These are phyloP conservation scores for Poecilia wingei DNA, from an alignment of 2,797 vertebrate species.

Conservation along the genomic window DNA sequence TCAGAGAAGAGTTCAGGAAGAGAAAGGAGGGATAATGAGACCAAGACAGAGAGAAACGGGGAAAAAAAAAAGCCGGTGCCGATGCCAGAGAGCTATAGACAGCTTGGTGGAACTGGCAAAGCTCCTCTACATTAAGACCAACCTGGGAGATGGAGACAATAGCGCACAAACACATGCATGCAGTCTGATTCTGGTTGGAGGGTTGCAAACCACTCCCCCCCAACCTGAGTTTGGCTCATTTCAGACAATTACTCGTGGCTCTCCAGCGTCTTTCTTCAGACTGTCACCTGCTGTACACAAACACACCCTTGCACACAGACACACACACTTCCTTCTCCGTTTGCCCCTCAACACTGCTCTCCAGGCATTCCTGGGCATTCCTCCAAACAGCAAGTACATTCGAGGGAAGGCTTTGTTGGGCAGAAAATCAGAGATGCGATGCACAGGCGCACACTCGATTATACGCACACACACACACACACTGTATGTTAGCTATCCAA, in stretches of 20 bases:
- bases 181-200: conserved; percentile 42
- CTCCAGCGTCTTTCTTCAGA: conserved; percentile 42
- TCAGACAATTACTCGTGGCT: conserved; percentile 49
- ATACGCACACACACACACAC: conserved; percentile 13
- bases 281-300: conserved; percentile 56
- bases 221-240: conserved; percentile 60
- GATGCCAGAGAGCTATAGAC: conserved; percentile 64
- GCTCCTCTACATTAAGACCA: conserved; percentile 48
- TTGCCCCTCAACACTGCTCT: conserved; percentile 56
- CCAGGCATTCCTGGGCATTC: conserved; percentile 67
- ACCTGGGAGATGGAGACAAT: conserved; percentile 69
- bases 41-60: conserved; percentile 53
- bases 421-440: conserved; percentile 63
- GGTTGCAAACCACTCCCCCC: conserved; percentile 60
- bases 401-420: conserved; percentile 65
- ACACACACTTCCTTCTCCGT: conserved; percentile 31
- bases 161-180: conserved; percentile 18
- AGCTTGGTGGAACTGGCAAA: conserved; percentile 64
- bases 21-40: conserved; percentile 67
- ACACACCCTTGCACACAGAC: conserved; percentile 13
- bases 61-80: conserved; percentile 40
- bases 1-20: conserved; percentile 52
- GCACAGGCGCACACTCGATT: conserved; percentile 30
- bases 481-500: conserved; percentile 59
- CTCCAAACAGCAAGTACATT: conserved; percentile 67